A percentile compares a stretch with the other conserved stretches of the same genome.
phyloP scores from a whole-genome alignment of 1,140 invertebrate genomes.

The Aphelenchoides fujianensis region DNA sequence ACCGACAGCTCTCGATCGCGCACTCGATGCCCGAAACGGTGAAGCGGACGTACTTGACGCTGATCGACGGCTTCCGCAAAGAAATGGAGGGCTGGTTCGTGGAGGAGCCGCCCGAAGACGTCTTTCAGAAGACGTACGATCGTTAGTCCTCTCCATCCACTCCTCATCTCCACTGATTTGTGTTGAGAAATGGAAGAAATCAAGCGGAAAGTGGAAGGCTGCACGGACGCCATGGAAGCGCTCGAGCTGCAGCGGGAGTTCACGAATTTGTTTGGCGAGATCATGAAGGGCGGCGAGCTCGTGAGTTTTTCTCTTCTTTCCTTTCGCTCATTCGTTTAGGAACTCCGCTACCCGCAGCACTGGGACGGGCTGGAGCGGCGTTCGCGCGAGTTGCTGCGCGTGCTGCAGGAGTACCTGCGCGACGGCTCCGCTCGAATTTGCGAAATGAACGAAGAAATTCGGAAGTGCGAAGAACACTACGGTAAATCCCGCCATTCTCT shows the following conservation, averaged over 20 bases:
- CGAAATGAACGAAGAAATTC: slow-evolving; percentile 13
- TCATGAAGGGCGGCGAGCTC: not conserved
- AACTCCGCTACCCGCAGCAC: not conserved
- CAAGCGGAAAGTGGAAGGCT: not conserved
- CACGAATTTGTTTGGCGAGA: not conserved
- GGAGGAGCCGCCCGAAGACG: not conserved
- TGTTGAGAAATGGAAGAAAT: slow-evolving; percentile 4
- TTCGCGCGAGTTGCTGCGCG: not conserved
- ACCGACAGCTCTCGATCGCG: slow-evolving; percentile 7
- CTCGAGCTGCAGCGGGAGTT: not conserved
- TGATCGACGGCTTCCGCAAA: not conserved
- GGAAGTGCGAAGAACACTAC: not conserved
- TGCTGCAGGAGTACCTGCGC: not conserved
- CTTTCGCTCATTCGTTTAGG: not conserved
- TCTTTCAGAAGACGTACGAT: not conserved
- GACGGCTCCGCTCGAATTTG: not conserved
- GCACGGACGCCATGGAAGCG: not conserved
- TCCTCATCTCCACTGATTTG: not conserved
- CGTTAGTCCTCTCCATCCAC: not conserved
- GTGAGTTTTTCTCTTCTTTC: not conserved
- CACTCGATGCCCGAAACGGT: slow-evolving; percentile 8
- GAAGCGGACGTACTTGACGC: not conserved
- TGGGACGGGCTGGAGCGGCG: slow-evolving; percentile 2
- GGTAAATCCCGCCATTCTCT: not conserved
- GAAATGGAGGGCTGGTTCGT: slow-evolving; percentile 3